A percentile compares a stretch with the other conserved stretches of the same genome.
Evolutionary conservation across 2,113 vertebrate genomes (phyloP).

Genomic region (Shinisaurus crocodilurus): DNA sequence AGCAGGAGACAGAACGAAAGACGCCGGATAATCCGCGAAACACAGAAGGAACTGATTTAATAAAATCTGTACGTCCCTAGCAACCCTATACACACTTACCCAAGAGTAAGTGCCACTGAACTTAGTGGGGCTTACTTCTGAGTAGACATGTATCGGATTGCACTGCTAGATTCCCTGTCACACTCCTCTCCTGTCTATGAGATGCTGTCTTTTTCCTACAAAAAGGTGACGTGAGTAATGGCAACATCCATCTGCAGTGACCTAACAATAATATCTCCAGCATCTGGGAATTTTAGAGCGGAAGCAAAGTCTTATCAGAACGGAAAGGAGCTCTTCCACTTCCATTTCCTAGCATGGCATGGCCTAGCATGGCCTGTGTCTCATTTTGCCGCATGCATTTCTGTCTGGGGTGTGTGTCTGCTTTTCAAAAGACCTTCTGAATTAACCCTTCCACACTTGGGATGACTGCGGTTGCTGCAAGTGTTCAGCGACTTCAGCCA

Average conservation of each 20-base stretch:
- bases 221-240: constrained; percentile 77
- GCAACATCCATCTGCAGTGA: constrained; percentile 74
- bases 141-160: too few relatives aligned
- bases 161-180: background rate
- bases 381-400: constrained; percentile 12
- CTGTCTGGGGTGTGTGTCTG: constrained; percentile 25
- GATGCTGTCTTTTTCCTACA: constrained; percentile 69
- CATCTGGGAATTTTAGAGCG: constrained; percentile 81
- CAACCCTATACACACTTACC: too few relatives aligned
- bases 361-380: background rate
- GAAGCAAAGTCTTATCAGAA: constrained; percentile 69
- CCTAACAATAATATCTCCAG: constrained; percentile 73
- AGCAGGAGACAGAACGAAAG: too few relatives aligned
- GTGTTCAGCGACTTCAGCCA: background rate
- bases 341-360: constrained; percentile 11
- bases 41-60: too few relatives aligned
- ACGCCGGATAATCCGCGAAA: too few relatives aligned
- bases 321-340: constrained; percentile 69
- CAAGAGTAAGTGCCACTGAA: too few relatives aligned
- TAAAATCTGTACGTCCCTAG: too few relatives aligned
- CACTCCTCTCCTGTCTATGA: constrained; percentile 56
- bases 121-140: too few relatives aligned
- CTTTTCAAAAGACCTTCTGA: background rate
- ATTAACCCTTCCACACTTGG: accelerated
- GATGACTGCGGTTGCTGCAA: background rate